Conservation (phyloP, 2,888 invertebrate genomes). For the Seira musarum region DNA sequence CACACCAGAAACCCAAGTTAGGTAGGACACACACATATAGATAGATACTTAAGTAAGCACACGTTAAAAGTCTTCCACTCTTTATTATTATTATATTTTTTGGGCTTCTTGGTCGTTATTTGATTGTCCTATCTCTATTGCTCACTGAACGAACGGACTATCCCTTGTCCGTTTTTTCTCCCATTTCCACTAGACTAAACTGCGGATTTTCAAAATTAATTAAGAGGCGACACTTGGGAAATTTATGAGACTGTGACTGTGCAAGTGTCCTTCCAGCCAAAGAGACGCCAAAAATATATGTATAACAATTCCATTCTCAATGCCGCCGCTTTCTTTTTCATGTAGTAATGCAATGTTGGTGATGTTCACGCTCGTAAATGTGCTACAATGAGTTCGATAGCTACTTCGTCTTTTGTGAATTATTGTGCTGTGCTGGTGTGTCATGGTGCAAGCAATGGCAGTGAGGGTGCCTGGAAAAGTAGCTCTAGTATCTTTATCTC, state of each 20-base stretch:
- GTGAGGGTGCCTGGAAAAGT: too few species aligned
- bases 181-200: background rate
- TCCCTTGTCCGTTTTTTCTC: background rate
- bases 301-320: too few species aligned
- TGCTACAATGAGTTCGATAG: slow-evolving; percentile 37
- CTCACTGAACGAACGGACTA: background rate
- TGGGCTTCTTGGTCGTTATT: too few species aligned
- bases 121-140: background rate
- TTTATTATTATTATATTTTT: too few species aligned
- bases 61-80: background rate
- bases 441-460: too few species aligned
- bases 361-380: background rate
- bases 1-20: too few species aligned
- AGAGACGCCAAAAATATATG: background rate
- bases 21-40: too few species aligned
- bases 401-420: slow-evolving; percentile 21
- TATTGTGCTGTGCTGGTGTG: too few species aligned
- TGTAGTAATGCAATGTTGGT: too few species aligned
- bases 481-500: too few species aligned
- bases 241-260: slow-evolving; percentile 40
- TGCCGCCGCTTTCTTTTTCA: too few species aligned
- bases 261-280: slow-evolving; percentile 36
- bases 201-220: slow-evolving; percentile 53
- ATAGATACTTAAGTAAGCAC: too few species aligned
- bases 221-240: slow-evolving; percentile 46